Evolutionary conservation across 2,113 vertebrate genomes (phyloP), one percentile per base, ranked within the genome.

Genomic region (Australoheros scitulus): DNA sequence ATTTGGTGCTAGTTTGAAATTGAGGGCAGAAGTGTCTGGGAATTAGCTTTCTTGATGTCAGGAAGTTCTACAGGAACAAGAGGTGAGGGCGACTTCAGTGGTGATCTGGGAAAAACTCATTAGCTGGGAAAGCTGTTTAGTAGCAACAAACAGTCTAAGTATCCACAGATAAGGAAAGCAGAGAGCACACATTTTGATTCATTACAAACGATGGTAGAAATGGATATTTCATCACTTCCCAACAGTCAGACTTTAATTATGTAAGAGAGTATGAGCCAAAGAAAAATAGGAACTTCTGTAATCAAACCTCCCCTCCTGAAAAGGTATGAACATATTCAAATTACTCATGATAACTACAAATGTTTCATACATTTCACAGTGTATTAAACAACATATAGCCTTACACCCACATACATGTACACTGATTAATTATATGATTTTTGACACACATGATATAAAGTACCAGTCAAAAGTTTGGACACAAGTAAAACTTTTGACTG

Each of bases 1-100:
- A 91, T 92, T 91, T 87, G 61, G 52, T 65, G 43, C 57, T 79
- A 41, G 80, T 90, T 80, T 81, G 61, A 91, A 90, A 91, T 87
- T 79, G 78, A 85, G 83, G 86, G 76, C 77, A 64, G 76, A 68
- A 58, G 82, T 81, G 77, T 68, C 13, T 77, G 58, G 61, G 79
- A 86, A 89, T 86, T 80, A 85, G 57, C 61, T 76, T 57, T 64
- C 32, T 82, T 82, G 75, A 79, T 77, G 77, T 87, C 41, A 72
- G 38, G 64, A 70, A 85, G 72, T 77, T 80, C 77, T 79, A 29
- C 36, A 7, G 41, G 13, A 87, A 82, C 58, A 65, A 75, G 80
- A 63, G 36, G 59, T 41, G 83, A 79, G 64, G 77, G 55, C 32
- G 65, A 77, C 68, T 81, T 70, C 41, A 79, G 64, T 29, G 56